Evolutionary conservation across 2,797 vertebrate genomes (phyloP).

Genomic region (Gallinago solitaria): DNA sequence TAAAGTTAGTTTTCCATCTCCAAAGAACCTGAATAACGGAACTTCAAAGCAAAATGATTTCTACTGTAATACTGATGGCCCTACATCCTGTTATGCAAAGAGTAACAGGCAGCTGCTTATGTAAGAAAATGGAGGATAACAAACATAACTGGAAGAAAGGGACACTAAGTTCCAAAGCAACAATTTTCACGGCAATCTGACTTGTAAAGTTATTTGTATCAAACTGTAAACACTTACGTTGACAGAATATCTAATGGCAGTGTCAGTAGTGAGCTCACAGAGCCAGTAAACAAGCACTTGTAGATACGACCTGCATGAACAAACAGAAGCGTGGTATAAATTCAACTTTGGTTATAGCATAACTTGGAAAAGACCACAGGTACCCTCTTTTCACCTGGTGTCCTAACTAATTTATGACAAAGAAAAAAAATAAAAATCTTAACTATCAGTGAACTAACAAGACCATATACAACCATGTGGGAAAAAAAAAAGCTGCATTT

Average conservation of each 20-base stretch:
- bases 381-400: not conserved
- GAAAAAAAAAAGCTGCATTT: not conserved
- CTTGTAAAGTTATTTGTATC: not conserved
- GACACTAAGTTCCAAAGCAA: not conserved
- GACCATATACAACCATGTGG: fast-evolving
- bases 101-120: fast-evolving
- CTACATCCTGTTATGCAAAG: not conserved
- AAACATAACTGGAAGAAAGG: not conserved
- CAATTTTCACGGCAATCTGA: not conserved
- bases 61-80: not conserved
- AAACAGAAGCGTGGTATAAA: not conserved
- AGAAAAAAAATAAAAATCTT: not conserved
- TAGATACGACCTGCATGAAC: conserved; percentile 90
- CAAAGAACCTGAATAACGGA: not conserved
- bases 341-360: not conserved
- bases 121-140: not conserved
- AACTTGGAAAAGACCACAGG: not conserved
- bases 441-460: not conserved
- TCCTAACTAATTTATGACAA: not conserved
- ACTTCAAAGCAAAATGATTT: not conserved
- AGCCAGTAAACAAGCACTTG: conserved; percentile 99
- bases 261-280: conserved; percentile 96
- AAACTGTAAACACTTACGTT: conserved; percentile 85
- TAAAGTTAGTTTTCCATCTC: not conserved
- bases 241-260: conserved; percentile 97